Conservation (phyloP, 2,113 vertebrate genomes). For the Cranoglanis bouderius region DNA sequence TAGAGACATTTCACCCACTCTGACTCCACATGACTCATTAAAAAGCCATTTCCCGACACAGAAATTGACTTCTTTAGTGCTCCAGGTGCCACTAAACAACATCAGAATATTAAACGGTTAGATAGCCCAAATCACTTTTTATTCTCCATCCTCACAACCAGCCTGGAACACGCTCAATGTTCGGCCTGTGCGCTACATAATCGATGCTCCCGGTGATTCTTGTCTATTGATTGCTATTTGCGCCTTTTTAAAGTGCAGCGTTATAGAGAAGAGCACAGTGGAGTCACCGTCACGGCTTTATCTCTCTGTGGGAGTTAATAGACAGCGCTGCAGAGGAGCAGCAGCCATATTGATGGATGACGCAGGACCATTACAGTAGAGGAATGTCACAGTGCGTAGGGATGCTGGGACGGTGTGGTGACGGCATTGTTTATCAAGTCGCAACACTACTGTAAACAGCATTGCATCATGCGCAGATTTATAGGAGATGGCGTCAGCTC, state of each 20-base stretch:
- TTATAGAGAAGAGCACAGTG: not conserved
- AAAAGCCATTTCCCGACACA: not conserved
- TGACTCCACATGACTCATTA: not conserved
- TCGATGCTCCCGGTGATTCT: not conserved
- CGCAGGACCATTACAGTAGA: not conserved
- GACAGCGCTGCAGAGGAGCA: constrained; percentile 25
- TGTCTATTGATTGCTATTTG: constrained; percentile 9
- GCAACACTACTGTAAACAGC: not conserved
- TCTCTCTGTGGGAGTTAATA: not conserved
- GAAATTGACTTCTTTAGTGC: not conserved
- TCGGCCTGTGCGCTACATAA: not conserved
- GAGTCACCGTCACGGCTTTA: not conserved
- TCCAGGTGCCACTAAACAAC: constrained; percentile 26
- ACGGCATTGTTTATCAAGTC: constrained; percentile 4
- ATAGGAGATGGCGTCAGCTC: not conserved
- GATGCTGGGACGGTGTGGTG: not conserved
- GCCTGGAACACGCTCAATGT: not conserved
- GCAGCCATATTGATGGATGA: constrained; percentile 31
- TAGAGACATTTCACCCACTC: not conserved
- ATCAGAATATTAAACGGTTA: constrained; percentile 3
- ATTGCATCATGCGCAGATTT: not conserved
- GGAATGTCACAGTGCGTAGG: not conserved
- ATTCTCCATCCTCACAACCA: not conserved
- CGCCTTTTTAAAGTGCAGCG: not conserved
- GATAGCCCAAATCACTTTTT: not conserved